A percentile compares a stretch with the other conserved stretches of the same genome.
Evolutionary conservation across 2,888 invertebrate genomes (phyloP).

Genomic region (Spicauda simplicius): DNA sequence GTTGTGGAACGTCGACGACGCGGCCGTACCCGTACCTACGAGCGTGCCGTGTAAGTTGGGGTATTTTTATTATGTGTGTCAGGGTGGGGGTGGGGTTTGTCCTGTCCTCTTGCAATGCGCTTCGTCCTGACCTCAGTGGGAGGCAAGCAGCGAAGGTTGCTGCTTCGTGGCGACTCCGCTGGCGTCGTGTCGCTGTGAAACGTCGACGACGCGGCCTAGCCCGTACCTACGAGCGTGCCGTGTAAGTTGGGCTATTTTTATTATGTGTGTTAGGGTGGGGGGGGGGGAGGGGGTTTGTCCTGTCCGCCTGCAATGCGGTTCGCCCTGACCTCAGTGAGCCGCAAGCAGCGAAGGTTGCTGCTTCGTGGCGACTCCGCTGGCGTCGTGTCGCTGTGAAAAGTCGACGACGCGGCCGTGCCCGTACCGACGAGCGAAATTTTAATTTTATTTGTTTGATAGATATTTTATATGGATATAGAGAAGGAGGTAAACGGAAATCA

Average conservation of each 20-base stretch:
- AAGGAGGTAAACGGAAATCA: too few relatives aligned
- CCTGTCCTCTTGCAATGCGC: constrained; percentile 96
- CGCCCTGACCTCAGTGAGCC: constrained; percentile 86
- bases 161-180: constrained; percentile 95
- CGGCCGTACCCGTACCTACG: constrained; percentile 83
- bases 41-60: constrained; percentile 79
- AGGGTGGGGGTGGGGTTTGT: too few relatives aligned
- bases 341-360: constrained; percentile 87
- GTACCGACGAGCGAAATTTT: constrained; percentile 73
- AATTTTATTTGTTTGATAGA: too few relatives aligned
- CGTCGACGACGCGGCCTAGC: constrained; percentile 91
- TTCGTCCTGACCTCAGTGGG: constrained; percentile 88
- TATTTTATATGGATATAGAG: too few relatives aligned
- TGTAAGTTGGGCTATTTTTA: constrained; percentile 60
- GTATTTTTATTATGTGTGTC: too few relatives aligned
- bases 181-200: constrained; percentile 96
- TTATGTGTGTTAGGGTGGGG: too few relatives aligned
- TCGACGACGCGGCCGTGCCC: constrained; percentile 91
- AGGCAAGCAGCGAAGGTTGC: constrained; percentile 87
- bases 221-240: constrained; percentile 78
- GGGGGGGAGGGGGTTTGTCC: too few relatives aligned
- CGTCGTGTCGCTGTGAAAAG: constrained; percentile 94
- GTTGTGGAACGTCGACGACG: constrained; percentile 95
- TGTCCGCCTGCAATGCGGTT: constrained; percentile 97
- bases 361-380: constrained; percentile 97